A percentile compares a stretch with the other conserved stretches of the same genome.
Evolutionary conservation across 1,140 invertebrate genomes (phyloP).

Genomic region (Microplitis mediator): DNA sequence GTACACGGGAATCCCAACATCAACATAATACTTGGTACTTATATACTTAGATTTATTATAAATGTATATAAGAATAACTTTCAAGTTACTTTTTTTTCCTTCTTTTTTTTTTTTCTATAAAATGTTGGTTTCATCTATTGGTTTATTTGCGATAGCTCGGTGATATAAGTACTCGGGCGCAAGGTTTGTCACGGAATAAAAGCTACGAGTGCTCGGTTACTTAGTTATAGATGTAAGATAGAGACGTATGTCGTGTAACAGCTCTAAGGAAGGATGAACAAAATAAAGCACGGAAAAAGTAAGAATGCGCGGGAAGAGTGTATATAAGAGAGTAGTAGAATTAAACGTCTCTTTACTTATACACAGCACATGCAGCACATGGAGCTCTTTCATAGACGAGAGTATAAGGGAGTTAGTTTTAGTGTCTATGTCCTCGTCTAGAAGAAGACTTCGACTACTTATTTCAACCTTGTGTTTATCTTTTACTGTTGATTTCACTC

Average conservation of each 20-base stretch:
- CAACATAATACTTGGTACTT: too few relatives aligned
- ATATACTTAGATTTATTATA: too few relatives aligned
- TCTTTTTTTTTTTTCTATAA: neutral
- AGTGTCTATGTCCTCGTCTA: neutral
- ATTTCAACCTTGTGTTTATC: neutral
- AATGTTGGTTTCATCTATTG: neutral
- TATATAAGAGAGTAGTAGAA: neutral
- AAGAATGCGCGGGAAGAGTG: slow-evolving; percentile 31
- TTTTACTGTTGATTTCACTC: slow-evolving; percentile 8
- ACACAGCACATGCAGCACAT: too few relatives aligned
- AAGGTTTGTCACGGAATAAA: slow-evolving; percentile 5
- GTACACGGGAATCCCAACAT: neutral
- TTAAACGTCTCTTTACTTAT: slow-evolving; percentile 7
- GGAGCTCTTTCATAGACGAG: too few relatives aligned
- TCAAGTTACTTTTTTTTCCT: neutral
- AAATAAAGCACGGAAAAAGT: slow-evolving; percentile 38
- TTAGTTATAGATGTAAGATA: slow-evolving; percentile 41
- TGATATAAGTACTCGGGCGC: slow-evolving; percentile 6
- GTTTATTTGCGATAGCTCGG: too few relatives aligned
- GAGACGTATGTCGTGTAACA: slow-evolving; percentile 31
- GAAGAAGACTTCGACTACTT: neutral
- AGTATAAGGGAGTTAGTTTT: neutral
- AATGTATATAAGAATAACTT: too few relatives aligned
- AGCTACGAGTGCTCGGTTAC: neutral
- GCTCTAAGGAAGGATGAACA: slow-evolving; percentile 9